Conservation (phyloP, 2,797 vertebrate species). For the Allenopithecus nigroviridis region DNA sequence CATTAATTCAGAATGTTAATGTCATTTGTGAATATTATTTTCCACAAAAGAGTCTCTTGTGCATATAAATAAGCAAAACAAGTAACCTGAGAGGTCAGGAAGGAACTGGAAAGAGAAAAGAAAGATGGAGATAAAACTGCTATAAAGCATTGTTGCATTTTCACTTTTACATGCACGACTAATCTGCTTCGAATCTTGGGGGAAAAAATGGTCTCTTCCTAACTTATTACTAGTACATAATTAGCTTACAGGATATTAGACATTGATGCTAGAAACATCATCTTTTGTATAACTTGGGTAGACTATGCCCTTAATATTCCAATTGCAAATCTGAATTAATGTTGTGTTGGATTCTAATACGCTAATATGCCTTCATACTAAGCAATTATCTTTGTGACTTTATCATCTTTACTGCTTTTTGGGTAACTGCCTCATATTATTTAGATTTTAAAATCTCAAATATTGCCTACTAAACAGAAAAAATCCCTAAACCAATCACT, state of each 20-base stretch:
- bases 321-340: not conserved
- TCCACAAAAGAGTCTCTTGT: slow-evolving; percentile 50
- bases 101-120: slow-evolving; percentile 11
- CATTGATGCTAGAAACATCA: not conserved
- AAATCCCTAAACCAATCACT: not conserved
- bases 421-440: slow-evolving; percentile 13
- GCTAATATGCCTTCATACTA: not conserved
- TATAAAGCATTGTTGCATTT: not conserved
- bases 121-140: not conserved
- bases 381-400: not conserved
- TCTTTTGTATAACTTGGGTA: not conserved
- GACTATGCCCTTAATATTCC: not conserved
- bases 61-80: slow-evolving; percentile 46
- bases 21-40: slow-evolving; percentile 55
- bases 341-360: not conserved
- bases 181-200: not conserved
- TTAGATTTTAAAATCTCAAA: slow-evolving; percentile 34
- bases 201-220: slow-evolving; percentile 16
- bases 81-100: not conserved
- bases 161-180: not conserved
- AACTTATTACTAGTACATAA: slow-evolving; percentile 34
- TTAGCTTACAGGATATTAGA: slow-evolving; percentile 26
- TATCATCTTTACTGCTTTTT: slow-evolving; percentile 20
- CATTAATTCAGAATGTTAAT: slow-evolving; percentile 66
- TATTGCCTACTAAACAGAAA: not conserved